Evolutionary conservation across 2,888 invertebrate species (phyloP).

Genomic region (Aproaerema taeniolella): DNA sequence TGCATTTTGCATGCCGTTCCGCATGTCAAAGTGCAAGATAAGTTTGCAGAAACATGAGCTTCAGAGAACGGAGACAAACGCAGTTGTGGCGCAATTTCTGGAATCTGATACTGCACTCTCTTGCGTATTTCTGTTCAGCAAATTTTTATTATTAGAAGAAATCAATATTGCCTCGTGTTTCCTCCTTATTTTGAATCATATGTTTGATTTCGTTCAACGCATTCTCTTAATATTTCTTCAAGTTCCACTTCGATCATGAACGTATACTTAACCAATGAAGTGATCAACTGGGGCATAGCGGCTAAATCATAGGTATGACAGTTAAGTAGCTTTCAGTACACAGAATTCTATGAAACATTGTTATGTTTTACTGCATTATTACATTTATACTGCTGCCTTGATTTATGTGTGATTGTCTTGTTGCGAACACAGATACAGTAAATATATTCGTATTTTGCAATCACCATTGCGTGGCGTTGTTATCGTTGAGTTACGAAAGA

Average conservation of each 20-base stretch:
- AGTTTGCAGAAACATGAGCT: slow-evolving; percentile 46
- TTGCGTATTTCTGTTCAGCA: slow-evolving; percentile 16
- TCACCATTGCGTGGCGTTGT: no score
- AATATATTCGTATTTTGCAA: no score
- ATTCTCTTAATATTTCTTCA: background rate
- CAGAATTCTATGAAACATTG: background rate
- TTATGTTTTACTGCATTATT: no score
- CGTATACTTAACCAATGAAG: background rate
- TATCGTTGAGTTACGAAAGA: no score
- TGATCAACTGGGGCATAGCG: background rate
- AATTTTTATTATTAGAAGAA: background rate
- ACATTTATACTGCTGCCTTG: no score
- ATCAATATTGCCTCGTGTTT: no score
- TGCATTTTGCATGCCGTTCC: slow-evolving; percentile 26
- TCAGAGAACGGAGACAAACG: slow-evolving; percentile 37
- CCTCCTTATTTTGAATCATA: no score
- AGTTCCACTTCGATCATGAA: background rate
- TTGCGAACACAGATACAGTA: no score
- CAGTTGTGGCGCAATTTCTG: slow-evolving; percentile 39
- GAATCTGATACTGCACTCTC: slow-evolving; percentile 38
- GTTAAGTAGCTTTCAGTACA: background rate
- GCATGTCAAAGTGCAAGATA: slow-evolving; percentile 30
- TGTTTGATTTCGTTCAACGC: background rate
- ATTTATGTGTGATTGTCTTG: no score
- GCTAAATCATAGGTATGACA: background rate